Evolutionary conservation across 2,113 vertebrate genomes (phyloP).

Genomic region (Naja naja): DNA sequence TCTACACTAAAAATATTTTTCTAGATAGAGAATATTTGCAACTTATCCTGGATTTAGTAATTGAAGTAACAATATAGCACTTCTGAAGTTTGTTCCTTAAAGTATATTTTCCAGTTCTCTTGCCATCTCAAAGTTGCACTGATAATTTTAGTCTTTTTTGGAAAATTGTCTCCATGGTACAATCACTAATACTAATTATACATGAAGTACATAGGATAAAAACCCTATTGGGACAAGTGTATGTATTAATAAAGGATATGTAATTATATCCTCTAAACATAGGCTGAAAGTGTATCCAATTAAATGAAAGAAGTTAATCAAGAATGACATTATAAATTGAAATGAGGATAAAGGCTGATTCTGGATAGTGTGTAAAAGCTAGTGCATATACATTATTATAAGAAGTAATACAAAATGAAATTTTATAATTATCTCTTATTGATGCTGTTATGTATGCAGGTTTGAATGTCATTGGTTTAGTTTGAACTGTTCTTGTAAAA

Average conservation of each 20-base stretch:
- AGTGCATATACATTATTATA: background rate
- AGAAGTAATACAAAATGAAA: background rate
- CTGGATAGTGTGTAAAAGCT: background rate
- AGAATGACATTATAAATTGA: background rate
- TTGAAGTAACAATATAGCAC: background rate
- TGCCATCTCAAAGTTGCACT: slow-evolving; percentile 3
- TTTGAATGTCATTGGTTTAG: too few relatives aligned
- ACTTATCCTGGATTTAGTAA: background rate
- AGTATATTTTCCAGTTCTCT: background rate
- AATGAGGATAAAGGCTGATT: slow-evolving; percentile 14
- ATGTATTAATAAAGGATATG: background rate
- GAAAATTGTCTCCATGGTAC: slow-evolving; percentile 9
- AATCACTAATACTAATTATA: slow-evolving; percentile 32
- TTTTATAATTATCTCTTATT: background rate
- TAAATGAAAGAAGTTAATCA: slow-evolving; percentile 7
- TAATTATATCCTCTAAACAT: slow-evolving; percentile 1
- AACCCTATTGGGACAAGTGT: slow-evolving; percentile 21
- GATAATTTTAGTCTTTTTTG: slow-evolving; percentile 26
- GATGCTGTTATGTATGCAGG: too few relatives aligned
- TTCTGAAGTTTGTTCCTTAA: background rate
- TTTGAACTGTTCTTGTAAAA: too few relatives aligned
- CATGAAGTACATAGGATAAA: slow-evolving; percentile 29
- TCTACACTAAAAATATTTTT: background rate
- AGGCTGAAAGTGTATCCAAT: background rate
- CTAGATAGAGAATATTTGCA: background rate